A percentile compares a stretch with the other conserved stretches of the same genome.
Evolutionary conservation across 2,113 vertebrate species (phyloP).

Genomic region (Pelusios castaneus): DNA sequence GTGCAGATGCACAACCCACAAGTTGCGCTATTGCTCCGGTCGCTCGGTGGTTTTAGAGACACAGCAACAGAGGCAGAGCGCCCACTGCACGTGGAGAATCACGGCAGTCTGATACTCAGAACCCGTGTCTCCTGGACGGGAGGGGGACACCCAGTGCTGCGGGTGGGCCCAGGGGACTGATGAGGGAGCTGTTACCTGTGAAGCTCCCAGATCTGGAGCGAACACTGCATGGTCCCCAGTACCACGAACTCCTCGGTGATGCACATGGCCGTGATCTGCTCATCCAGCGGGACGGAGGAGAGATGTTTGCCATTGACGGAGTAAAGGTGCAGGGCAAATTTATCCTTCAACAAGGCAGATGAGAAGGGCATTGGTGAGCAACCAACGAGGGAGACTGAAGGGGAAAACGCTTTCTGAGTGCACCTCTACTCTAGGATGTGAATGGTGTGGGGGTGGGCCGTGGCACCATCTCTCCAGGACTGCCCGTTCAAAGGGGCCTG

Average conservation of each 20-base stretch:
- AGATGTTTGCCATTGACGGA: constrained; percentile 89
- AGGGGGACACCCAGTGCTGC: background rate
- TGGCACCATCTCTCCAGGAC: background rate
- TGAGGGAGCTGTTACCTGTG: constrained; percentile 73
- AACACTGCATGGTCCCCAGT: constrained; percentile 83
- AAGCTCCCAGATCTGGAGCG: constrained; percentile 84
- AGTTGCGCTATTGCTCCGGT: background rate
- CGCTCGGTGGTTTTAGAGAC: background rate
- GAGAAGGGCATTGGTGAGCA: background rate
- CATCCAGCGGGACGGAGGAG: constrained; percentile 81
- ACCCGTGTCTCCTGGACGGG: too few species aligned
- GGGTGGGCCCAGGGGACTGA: background rate
- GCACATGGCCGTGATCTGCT: constrained; percentile 87
- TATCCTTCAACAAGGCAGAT: constrained; percentile 74
- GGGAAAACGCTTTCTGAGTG: background rate
- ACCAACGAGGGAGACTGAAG: too few species aligned
- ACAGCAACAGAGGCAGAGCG: background rate
- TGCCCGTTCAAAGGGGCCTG: background rate
- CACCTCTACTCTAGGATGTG: background rate
- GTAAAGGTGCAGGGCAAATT: constrained; percentile 88
- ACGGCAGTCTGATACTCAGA: background rate
- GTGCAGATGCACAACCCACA: background rate
- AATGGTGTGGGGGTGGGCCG: background rate
- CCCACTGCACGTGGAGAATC: accelerated
- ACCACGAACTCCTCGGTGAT: constrained; percentile 88